These are phyloP conservation scores for Neria commutata DNA, from an alignment of 2,888 invertebrate species.

Conservation along the genomic window DNA sequence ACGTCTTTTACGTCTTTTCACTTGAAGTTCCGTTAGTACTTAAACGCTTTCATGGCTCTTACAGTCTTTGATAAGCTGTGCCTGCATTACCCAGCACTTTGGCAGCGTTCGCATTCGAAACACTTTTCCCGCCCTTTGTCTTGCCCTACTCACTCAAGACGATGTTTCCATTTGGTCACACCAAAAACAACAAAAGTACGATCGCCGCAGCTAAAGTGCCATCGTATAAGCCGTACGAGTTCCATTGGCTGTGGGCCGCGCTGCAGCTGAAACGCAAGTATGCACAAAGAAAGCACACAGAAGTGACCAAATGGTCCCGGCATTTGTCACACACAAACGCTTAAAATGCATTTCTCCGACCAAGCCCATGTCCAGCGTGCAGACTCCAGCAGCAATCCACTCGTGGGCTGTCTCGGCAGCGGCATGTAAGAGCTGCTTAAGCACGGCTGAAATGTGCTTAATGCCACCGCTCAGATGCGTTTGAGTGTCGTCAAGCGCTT, in stretches of 20 bases:
- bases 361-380: neutral
- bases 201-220: neutral
- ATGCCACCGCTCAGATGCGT: neutral
- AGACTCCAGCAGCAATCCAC: neutral
- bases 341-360: constrained; percentile 1
- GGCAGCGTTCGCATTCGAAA: neutral
- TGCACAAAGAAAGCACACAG: neutral
- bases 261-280: neutral
- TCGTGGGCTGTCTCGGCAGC: neutral
- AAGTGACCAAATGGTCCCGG: neutral
- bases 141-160: neutral
- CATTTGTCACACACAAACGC: neutral
- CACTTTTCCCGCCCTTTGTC: neutral
- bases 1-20: no score
- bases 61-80: no score
- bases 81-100: no score
- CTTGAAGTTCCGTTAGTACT: no score
- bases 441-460: neutral
- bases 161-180: neutral
- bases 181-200: neutral
- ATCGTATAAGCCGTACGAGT: no score
- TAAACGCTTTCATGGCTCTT: no score
- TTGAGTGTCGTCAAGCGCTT: neutral
- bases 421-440: neutral
- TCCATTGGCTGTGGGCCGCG: no score